A percentile compares a stretch with the other conserved stretches of the same genome.
These are phyloP conservation scores for Drosophila leonis DNA, from an alignment of 2,888 invertebrate genomes.

Conservation along the genomic window DNA sequence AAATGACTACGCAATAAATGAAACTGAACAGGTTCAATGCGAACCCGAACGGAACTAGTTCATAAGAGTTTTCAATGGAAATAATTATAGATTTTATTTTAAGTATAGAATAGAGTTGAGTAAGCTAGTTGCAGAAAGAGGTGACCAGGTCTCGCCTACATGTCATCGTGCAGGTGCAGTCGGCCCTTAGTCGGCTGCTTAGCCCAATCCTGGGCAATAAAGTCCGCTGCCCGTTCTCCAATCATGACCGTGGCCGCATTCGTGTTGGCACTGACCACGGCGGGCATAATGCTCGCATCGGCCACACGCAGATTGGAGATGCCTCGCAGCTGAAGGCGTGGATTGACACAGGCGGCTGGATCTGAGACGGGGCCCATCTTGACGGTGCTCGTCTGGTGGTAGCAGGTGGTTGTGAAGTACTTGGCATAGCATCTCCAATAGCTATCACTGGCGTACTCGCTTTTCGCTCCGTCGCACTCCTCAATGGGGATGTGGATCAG, in stretches of 20 bases:
- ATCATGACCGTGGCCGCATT: slow-evolving; percentile 95
- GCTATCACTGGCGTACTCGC: slow-evolving; percentile 58
- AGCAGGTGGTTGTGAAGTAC: slow-evolving; percentile 89
- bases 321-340: slow-evolving; percentile 88
- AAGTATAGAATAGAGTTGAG: not conserved
- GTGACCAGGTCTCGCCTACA: slow-evolving; percentile 4
- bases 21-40: not conserved
- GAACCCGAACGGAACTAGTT: not conserved
- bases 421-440: slow-evolving; percentile 90
- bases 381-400: slow-evolving; percentile 89
- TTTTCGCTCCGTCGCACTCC: slow-evolving; percentile 70
- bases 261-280: slow-evolving; percentile 91
- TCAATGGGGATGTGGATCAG: slow-evolving; percentile 67
- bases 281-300: slow-evolving; percentile 93
- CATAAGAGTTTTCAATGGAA: too few relatives aligned
- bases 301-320: slow-evolving; percentile 89
- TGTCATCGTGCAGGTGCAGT: slow-evolving; percentile 39
- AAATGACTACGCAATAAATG: not conserved
- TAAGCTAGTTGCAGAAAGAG: not conserved
- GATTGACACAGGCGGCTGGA: slow-evolving; percentile 89
- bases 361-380: slow-evolving; percentile 90
- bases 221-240: slow-evolving; percentile 92
- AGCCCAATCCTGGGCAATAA: slow-evolving; percentile 79
- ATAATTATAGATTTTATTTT: not conserved
- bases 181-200: not conserved